These are phyloP conservation scores for Aplysia californica DNA, from an alignment of 1,140 invertebrate species.

Conservation along the genomic window DNA sequence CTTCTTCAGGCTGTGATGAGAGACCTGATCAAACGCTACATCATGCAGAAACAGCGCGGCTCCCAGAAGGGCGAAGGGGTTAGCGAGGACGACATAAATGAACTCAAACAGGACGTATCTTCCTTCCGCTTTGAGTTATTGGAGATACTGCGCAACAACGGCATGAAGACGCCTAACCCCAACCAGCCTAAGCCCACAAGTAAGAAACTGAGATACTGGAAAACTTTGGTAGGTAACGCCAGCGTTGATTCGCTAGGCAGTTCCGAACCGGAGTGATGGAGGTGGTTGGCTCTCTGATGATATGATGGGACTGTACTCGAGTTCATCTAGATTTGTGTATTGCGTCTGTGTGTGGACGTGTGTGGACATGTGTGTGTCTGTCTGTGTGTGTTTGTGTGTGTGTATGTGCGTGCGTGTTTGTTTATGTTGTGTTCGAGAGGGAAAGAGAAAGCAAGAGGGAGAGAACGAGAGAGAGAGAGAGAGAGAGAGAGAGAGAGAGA, in stretches of 20 bases:
- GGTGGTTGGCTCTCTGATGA: no score
- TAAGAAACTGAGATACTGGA: slow-evolving; percentile 51
- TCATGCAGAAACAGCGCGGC: slow-evolving; percentile 94
- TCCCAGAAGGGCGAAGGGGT: slow-evolving; percentile 80
- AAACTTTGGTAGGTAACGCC: slow-evolving; percentile 45
- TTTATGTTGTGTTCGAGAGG: no score
- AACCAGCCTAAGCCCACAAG: slow-evolving; percentile 56
- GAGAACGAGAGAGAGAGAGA: slow-evolving; percentile 8
- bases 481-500: slow-evolving; percentile 29
- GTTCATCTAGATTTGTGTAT: no score
- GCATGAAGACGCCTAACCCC: slow-evolving; percentile 65
- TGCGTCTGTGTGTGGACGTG: no score
- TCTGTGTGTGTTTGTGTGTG: no score
- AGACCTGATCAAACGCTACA: slow-evolving; percentile 91
- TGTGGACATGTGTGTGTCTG: no score
- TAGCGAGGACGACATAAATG: slow-evolving; percentile 97
- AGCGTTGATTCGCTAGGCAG: slow-evolving; percentile 33
- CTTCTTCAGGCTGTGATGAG: slow-evolving; percentile 88
- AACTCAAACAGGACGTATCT: slow-evolving; percentile 96
- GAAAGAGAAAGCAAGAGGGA: slow-evolving; percentile 5
- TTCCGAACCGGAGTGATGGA: not conserved
- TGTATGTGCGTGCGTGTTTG: no score
- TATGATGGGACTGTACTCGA: no score
- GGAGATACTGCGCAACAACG: slow-evolving; percentile 81
- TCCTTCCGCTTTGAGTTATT: slow-evolving; percentile 81